Base-by-base conservation (phyloP, 2,113 vertebrate species). In the Herpailurus yagouaroundi region DNA sequence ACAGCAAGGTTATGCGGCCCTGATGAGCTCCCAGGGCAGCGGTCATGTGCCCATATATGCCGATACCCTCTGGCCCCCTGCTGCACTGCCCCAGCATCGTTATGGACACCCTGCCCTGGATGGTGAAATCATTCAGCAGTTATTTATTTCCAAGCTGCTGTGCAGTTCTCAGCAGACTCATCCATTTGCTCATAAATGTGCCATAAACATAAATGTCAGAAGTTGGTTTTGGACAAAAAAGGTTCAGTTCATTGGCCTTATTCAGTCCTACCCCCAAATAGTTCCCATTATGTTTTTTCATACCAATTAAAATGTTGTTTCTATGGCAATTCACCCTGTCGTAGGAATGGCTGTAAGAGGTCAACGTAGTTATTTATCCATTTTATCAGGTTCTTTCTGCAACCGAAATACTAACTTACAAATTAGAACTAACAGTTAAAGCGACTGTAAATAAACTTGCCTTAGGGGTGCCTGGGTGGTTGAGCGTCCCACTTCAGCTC, bases 161-260 rank as follows among this genome's bases (percentile, higher is more conserved):
- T 14, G 8, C 1, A 27, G 31, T 48, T 66, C 55, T n/a, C 36
- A 12, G 73, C 82, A 89, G 7, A 33, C 55, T 21, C 60, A n/a
- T 38, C 83, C 38, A 76, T 23, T 71, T 76, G 48, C 71, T 91
- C 45, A 4, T 33, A 52, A n/a, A 31, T 88, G 69, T 73, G 7
- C 55, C 73, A 50, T 48, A 83, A 64, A 91, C 77, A 69, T 55
- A 48, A 73, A 52, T 19, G 87, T 60, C 50, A 76, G 68, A 97
- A 91, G 73, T 88, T 91, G 50, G 14, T 89, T 92, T 81, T 77
- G 13, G 96, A 83, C 6, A n/a, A 80, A 69, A 69, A 76, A 81
- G 33, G 0, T 91, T n/a, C 2, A 1, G 7, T 60, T 80, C 55
- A 15, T 88, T 55, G 86, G 33, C 10, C 10, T 38, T 18, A 23